These are phyloP conservation scores for Atherix ibis DNA, from an alignment of 2,888 invertebrate species.

Conservation along the genomic window DNA sequence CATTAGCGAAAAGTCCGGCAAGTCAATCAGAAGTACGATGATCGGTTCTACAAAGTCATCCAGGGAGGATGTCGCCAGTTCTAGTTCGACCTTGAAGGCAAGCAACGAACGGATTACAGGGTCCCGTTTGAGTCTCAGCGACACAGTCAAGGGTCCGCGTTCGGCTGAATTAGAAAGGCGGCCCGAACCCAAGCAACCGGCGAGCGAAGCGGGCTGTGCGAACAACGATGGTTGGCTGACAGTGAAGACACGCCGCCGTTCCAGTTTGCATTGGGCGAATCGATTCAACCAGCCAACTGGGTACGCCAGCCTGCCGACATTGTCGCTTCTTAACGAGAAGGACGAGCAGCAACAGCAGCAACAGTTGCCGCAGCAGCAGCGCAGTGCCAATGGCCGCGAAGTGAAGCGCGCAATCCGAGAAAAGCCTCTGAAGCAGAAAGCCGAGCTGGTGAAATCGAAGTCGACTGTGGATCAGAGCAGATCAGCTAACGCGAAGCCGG, in stretches of 20 bases:
- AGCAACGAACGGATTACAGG: constrained; percentile 27
- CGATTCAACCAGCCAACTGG: constrained; percentile 71
- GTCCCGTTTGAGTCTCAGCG: constrained; percentile 23
- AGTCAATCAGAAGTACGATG: not conserved
- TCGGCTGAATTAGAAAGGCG: constrained; percentile 17
- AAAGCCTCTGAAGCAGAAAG: constrained; percentile 6
- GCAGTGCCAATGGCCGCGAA: constrained; percentile 3
- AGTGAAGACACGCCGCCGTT: constrained; percentile 59
- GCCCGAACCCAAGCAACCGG: constrained; percentile 26
- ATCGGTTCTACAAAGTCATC: constrained; percentile 15
- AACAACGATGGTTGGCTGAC: constrained; percentile 74
- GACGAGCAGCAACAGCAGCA: constrained; percentile 18
- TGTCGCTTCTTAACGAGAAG: constrained; percentile 35
- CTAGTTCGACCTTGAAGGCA: constrained; percentile 30
- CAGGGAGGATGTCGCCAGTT: constrained; percentile 28
- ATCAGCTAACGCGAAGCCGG: constrained; percentile 14
- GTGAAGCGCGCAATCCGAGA: constrained; percentile 5
- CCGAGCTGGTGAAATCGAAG: constrained; percentile 4
- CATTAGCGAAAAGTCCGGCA: constrained; percentile 16
- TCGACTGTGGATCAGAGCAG: constrained; percentile 1
- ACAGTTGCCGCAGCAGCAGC: constrained; percentile 10
- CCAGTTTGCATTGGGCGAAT: constrained; percentile 55
- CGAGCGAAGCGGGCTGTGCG: constrained; percentile 10
- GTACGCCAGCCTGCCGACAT: constrained; percentile 63
- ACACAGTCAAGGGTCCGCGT: constrained; percentile 9